Evolutionary conservation across 2,888 invertebrate species (phyloP).

Genomic region (Drosophila suboccidentalis): DNA sequence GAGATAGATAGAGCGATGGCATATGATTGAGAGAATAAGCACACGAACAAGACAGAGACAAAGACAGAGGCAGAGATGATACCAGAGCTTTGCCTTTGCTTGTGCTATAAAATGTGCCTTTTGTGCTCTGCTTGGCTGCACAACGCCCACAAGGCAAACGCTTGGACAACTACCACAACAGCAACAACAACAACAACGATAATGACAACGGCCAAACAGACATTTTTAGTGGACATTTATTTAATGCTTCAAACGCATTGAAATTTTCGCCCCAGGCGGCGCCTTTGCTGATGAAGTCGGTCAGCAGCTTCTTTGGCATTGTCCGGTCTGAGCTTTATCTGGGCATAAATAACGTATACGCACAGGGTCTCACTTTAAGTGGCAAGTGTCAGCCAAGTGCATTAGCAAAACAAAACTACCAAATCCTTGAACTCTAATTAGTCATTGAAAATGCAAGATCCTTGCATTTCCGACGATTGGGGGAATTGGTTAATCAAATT

Average conservation of each 20-base stretch:
- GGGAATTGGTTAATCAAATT: constrained; percentile 42
- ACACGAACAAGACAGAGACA: neutral
- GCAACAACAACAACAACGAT: constrained; percentile 23
- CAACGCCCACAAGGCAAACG: constrained; percentile 66
- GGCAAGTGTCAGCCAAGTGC: constrained; percentile 33
- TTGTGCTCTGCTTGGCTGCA: constrained; percentile 54
- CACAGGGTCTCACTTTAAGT: constrained; percentile 22
- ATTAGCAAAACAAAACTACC: constrained; percentile 23
- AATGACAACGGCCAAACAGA: constrained; percentile 54
- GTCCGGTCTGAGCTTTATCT: constrained; percentile 28
- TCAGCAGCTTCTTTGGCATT: constrained; percentile 41
- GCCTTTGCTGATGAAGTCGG: constrained; percentile 74
- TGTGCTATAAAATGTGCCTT: constrained; percentile 58
- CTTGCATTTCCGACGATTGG: neutral
- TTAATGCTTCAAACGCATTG: constrained; percentile 80
- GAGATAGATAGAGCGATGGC: constrained; percentile 21
- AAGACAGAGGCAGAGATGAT: neutral
- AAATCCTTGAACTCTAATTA: constrained; percentile 35
- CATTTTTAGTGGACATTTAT: constrained; percentile 80
- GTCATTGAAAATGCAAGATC: constrained; percentile 15
- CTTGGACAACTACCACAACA: constrained; percentile 42
- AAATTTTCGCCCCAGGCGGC: constrained; percentile 67
- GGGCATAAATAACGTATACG: constrained; percentile 50
- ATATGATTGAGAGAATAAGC: constrained; percentile 10
- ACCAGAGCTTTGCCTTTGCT: constrained; percentile 5